phyloP scores from a whole-genome alignment of 2,888 invertebrate species.

The Drosophila merina region DNA sequence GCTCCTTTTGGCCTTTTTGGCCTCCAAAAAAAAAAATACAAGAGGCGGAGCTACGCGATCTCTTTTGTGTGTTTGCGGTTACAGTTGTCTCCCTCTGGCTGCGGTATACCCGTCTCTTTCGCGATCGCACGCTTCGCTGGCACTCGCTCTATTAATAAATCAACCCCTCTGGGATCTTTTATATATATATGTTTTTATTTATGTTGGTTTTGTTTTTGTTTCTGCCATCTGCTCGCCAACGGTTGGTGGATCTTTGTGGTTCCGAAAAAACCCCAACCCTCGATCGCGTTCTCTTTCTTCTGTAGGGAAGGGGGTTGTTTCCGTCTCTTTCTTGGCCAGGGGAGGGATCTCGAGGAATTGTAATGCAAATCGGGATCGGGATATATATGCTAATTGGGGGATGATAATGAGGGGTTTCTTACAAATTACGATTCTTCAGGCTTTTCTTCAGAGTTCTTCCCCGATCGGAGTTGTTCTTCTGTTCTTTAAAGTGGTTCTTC shows the following conservation, averaged over 20 bases:
- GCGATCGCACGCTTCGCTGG: slow-evolving; percentile 49
- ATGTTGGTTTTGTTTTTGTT: neutral
- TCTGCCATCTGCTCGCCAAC: slow-evolving; percentile 33
- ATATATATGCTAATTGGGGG: slow-evolving; percentile 17
- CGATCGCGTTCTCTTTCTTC: neutral
- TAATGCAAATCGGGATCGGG: slow-evolving; percentile 16
- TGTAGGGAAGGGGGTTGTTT: neutral
- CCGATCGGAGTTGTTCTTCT: too few species aligned
- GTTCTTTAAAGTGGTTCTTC: too few species aligned
- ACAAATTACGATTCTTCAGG: neutral
- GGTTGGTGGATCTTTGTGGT: slow-evolving; percentile 33
- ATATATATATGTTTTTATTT: slow-evolving; percentile 2
- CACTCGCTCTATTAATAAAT: slow-evolving; percentile 63
- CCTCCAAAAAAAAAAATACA: slow-evolving; percentile 1
- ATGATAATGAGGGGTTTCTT: slow-evolving; percentile 5
- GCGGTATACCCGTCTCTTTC: slow-evolving; percentile 9
- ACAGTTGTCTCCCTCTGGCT: slow-evolving; percentile 6
- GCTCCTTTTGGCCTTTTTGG: neutral
- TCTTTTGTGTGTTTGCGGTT: slow-evolving; percentile 3
- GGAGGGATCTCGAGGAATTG: slow-evolving; percentile 20
- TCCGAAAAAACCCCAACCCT: slow-evolving; percentile 10
- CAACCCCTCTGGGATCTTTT: slow-evolving; percentile 55
- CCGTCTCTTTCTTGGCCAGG: slow-evolving; percentile 1
- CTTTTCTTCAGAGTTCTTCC: too few species aligned
- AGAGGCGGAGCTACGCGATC: slow-evolving; percentile 35